Percentiles rank a stretch among this genome's conserved stretches.
Evolutionary conservation across 2,113 vertebrate genomes (phyloP).

Genomic region (Gambusia affinis): DNA sequence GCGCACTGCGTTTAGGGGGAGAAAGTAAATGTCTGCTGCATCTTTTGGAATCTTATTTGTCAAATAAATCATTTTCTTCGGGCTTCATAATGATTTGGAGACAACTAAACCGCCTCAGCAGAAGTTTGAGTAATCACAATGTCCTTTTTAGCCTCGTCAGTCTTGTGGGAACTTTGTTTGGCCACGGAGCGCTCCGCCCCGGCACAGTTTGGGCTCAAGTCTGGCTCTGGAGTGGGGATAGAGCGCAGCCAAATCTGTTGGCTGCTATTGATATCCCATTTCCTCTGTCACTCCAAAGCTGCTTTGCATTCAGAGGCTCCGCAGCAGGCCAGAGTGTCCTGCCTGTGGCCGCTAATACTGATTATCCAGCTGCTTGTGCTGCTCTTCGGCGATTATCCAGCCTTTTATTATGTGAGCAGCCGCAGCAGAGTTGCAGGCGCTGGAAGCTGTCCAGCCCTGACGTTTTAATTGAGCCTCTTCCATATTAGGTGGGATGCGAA

Average conservation of each 20-base stretch:
- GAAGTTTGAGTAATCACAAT: neutral
- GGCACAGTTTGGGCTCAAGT: slow-evolving; percentile 42
- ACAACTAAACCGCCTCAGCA: slow-evolving; percentile 8
- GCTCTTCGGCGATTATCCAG: slow-evolving; percentile 37
- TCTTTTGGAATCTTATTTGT: no score
- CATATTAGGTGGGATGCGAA: slow-evolving; percentile 55
- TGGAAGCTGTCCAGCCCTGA: slow-evolving; percentile 42
- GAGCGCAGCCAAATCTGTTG: slow-evolving; percentile 69
- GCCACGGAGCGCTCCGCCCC: slow-evolving; percentile 20
- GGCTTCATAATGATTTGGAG: neutral
- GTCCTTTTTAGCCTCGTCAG: neutral
- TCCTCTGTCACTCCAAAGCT: slow-evolving; percentile 70
- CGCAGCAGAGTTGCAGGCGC: slow-evolving; percentile 41
- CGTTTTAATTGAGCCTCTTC: slow-evolving; percentile 60
- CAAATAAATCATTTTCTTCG: no score
- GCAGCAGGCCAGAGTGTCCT: slow-evolving; percentile 55
- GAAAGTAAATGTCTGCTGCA: no score
- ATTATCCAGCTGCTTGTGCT: slow-evolving; percentile 28
- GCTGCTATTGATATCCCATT: slow-evolving; percentile 74
- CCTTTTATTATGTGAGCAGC: slow-evolving; percentile 54
- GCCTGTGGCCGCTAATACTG: slow-evolving; percentile 44
- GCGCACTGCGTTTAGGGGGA: no score
- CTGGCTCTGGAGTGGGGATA: slow-evolving; percentile 33
- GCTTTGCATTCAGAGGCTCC: slow-evolving; percentile 72
- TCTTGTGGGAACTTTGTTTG: slow-evolving; percentile 23